Evolutionary conservation across 2,113 vertebrate genomes (phyloP), one percentile per base, ranked within the genome.

Genomic region (Pyrgilauda ruficollis): DNA sequence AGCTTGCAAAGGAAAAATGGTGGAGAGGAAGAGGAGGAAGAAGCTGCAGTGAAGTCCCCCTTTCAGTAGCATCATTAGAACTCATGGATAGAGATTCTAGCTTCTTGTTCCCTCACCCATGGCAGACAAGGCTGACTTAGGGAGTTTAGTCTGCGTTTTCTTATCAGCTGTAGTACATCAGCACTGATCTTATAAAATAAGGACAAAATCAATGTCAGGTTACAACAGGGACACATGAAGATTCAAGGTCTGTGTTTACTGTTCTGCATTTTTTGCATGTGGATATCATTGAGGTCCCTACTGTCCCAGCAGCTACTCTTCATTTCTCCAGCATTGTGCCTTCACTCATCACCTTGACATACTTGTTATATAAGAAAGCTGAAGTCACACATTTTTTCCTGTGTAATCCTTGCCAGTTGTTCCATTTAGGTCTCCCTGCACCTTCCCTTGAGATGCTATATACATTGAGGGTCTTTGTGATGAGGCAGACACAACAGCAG

Each of bases 231-330:
- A 39, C 7, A 50, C 11, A 6, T 9, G 17, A 14, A 17, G 27
- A 6, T 72, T 27, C 23, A 3, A 17, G 39, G 9, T 15, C 18
- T 37, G 0, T 35, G 30, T 41, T 88, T 58, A 17, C 30, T 55
- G 9, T 12, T 19, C 13, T 75, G 68, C 9, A 2, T 52, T 73
- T 78, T 89, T 41, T 67, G 44, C 9, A 2, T 4, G 9, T 27
- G 44, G 21, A 7, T 67, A 30, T n/a, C 72, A 56, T 0, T 0
- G 4, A 81, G 31, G 37, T 41, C 80, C 16, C 3, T 35, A 1
- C 23, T 59, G 64, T 70, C 69, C 58, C 19, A 31, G 30, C 24
- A 84, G 27, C 61, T 68, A 12, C 28, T 55, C 50, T n/a, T 30
- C 21, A 15, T 70, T 89, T 26, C 44, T 24, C 39, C 55, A 72